Evolutionary conservation across 2,113 vertebrate species (phyloP).

Genomic region (Piaya cayana): DNA sequence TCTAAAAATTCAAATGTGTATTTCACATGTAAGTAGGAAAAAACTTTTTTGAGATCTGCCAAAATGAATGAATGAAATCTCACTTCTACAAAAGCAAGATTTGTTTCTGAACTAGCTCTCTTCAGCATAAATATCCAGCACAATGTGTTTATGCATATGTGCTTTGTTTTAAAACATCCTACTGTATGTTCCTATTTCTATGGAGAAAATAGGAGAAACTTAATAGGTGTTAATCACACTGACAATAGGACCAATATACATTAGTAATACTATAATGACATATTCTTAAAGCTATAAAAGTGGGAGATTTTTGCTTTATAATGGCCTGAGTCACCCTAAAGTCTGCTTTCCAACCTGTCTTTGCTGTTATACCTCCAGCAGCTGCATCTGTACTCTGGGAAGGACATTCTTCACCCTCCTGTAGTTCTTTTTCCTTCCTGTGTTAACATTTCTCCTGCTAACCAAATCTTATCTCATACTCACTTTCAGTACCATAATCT

Average conservation of each 20-base stretch:
- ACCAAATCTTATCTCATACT: not conserved
- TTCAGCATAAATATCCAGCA: not conserved
- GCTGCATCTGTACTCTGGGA: not conserved
- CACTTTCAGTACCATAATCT: not conserved
- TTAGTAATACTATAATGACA: not conserved
- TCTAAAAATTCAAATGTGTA: not conserved
- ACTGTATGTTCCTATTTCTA: not conserved
- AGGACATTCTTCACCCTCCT: not conserved
- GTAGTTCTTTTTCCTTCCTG: not conserved
- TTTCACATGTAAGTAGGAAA: not conserved
- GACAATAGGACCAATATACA: not conserved
- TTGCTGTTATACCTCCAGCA: not conserved
- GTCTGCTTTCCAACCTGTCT: not conserved
- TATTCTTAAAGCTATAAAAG: not conserved
- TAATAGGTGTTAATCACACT: not conserved
- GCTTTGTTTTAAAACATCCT: not conserved
- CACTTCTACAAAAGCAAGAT: not conserved
- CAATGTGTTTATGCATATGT: not conserved
- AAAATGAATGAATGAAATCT: not conserved
- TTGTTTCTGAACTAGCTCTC: not conserved
- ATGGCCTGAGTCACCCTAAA: not conserved
- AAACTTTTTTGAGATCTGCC: not conserved
- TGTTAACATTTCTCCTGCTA: not conserved
- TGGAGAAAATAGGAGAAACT: not conserved
- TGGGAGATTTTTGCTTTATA: not conserved